Base-by-base conservation (phyloP, 2,888 invertebrate species). In the Colostygia pectinataria region DNA sequence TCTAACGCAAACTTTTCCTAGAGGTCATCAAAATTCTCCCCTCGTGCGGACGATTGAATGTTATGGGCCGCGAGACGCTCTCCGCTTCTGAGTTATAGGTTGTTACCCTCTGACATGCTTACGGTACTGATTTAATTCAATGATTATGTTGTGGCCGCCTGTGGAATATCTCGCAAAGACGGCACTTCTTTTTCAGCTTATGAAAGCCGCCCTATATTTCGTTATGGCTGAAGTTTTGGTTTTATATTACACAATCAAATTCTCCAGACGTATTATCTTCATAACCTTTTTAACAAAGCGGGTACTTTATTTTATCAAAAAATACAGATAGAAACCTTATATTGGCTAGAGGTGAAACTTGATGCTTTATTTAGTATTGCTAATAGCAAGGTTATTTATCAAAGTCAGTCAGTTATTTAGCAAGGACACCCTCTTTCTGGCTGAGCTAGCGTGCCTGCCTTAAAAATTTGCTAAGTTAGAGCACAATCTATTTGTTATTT, bases 21-120 rank as follows among this genome's bases (percentile, higher is more conserved):
- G 76, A 78, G 82, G 83, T 86, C 84, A 87, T 88, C 85, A 84
- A 80, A 85, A 88, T 87, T 86, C 87, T 77, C 74, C 80, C 83
- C 77, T 79, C 85, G 87, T 77, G 63, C 81, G 76, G 77, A 80
- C 88, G 87, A 88, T 87, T 87, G 87, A 88, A 88, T 87, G 87
- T 86, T 87, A 86, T 84, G 83, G 80, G 78, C 83, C 82, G 79
- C 77, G 80, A 81, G 84, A 79, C 78, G 80, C 79, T 80, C 83
- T 81, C 79, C 74, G 77, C 78, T 79, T 77, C 74, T 80, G 77
- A 86, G 75, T 85, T 87, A 86, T 83, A 71, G 76, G 70, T 79
- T 77, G 77, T 77, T 80, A 73, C 74, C 72, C 71, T 71, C 77
- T 75, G 76, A 78, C 81, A 76, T 80, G 76, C 78, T 77, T 71